These are phyloP conservation scores for Eretmocerus hayati DNA, from an alignment of 2,888 invertebrate genomes.

Conservation along the genomic window DNA sequence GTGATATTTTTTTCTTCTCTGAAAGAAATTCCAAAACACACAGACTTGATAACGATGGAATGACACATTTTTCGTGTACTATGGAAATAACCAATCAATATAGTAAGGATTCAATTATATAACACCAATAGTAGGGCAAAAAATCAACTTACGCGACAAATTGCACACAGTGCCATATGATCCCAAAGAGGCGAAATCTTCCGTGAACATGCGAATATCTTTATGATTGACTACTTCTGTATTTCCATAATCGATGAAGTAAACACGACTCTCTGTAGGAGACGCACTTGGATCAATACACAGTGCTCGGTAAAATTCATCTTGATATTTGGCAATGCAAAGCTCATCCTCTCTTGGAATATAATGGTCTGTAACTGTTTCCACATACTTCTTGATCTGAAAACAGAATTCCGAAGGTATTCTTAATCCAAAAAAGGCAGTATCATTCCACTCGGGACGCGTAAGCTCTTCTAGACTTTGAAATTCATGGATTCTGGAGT, in stretches of 20 bases:
- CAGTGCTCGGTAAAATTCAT: slow-evolving; percentile 37
- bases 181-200: slow-evolving; percentile 34
- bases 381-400: slow-evolving; percentile 33
- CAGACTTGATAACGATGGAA: too few species aligned
- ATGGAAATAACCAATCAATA: not conserved
- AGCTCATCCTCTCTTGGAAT: slow-evolving; percentile 39
- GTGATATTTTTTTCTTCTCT: too few species aligned
- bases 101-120: not conserved
- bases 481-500: too few species aligned
- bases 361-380: slow-evolving; percentile 28
- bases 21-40: too few species aligned
- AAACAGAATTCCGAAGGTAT: too few species aligned
- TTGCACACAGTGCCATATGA: slow-evolving; percentile 30
- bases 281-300: slow-evolving; percentile 27
- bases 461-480: too few species aligned
- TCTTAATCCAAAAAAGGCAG: too few species aligned
- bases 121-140: not conserved
- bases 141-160: slow-evolving; percentile 29
- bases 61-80: too few species aligned
- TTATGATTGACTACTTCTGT: slow-evolving; percentile 30
- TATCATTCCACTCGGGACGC: too few species aligned
- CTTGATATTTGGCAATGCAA: slow-evolving; percentile 36
- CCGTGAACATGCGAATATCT: slow-evolving; percentile 36
- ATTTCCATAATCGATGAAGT: slow-evolving; percentile 42
- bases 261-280: slow-evolving; percentile 26